Percentiles rank a stretch among this genome's conserved stretches.
phyloP scores from a whole-genome alignment of 2,888 invertebrate genomes.

The Carcina quercana region DNA sequence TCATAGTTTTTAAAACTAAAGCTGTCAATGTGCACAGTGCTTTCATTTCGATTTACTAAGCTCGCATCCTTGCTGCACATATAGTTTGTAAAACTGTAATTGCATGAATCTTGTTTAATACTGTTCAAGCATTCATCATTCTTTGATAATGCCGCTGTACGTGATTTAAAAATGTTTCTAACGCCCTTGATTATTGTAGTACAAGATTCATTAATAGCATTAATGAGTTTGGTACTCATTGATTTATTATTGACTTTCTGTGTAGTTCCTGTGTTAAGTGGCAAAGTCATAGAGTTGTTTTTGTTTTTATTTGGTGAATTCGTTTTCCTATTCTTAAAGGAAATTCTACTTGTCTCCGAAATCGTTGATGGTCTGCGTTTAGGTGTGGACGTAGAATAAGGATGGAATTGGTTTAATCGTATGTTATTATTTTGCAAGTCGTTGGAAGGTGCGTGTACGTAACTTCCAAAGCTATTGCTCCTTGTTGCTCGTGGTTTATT shows the following conservation, averaged over 20 bases:
- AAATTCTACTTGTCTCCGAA: too few species aligned
- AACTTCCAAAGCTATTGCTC: too few species aligned
- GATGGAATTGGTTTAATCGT: conserved; percentile 31
- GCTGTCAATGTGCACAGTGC: conserved; percentile 8
- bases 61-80: conserved; percentile 44
- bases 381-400: conserved; percentile 44
- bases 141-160: not conserved
- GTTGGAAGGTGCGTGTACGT: too few species aligned
- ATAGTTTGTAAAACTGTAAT: conserved; percentile 50
- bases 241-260: conserved; percentile 28
- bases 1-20: conserved; percentile 15
- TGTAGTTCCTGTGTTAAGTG: too few species aligned
- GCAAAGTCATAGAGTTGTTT: too few species aligned
- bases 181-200: conserved; percentile 47
- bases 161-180: conserved; percentile 39
- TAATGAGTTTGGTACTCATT: conserved; percentile 39
- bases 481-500: too few species aligned
- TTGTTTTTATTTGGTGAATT: too few species aligned
- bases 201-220: conserved; percentile 52
- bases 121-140: not conserved
- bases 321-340: too few species aligned
- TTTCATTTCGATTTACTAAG: conserved; percentile 15
- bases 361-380: conserved; percentile 21
- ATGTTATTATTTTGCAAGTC: too few species aligned
- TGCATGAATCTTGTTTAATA: conserved; percentile 18